Evolutionary conservation across 2,797 vertebrate species (phyloP), one percentile per base, ranked within the genome.

Genomic region (Myotis vivesi): DNA sequence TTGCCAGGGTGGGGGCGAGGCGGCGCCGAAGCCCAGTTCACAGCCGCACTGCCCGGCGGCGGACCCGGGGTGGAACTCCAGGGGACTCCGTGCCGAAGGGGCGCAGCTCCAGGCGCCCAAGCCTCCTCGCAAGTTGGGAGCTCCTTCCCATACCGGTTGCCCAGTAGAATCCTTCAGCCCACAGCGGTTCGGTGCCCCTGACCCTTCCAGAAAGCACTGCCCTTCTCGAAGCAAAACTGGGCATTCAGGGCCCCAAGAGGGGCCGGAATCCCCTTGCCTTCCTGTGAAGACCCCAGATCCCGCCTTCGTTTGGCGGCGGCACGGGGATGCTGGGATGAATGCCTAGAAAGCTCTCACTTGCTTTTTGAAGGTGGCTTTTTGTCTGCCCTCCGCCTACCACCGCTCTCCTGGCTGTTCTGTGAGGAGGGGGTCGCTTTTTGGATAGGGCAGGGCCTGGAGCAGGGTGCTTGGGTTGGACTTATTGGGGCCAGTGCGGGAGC

Each of bases 281-380:
- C 16, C 38, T 20, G 41, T 10, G 15, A 53, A 85, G 53, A 89
- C 59, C 71, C n/a, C 13, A 0, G 20, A 23, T 36, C 38, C 86
- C 1, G 8, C 9, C 8, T 69, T 46, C 6, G 8, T 71, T 49
- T 46, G 30, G 94, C 62, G 66, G 59, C 33, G 20, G 84, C 80
- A 13, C 15, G 23, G 69, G 72, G 72, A 57, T 41, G 96, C 49
- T 25, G 86, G 9, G 87, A 91, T 71, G 11, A 59, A 88, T 44
- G 79, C 89, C 69, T 73, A 38, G 88, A 89, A 92, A 96, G 93
- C 95, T 66, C 44, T 72, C 30, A 3, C 51, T 94, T 25, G 87
- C 76, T 75, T 90, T 95, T 44, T 64, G 41, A 91, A 83, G 91
- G 55, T 44, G 79, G 66, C 69, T 92, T 94, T 95, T 80, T 91